Conservation (phyloP, 2,113 vertebrate genomes). For the Hemichromis elongatus region DNA sequence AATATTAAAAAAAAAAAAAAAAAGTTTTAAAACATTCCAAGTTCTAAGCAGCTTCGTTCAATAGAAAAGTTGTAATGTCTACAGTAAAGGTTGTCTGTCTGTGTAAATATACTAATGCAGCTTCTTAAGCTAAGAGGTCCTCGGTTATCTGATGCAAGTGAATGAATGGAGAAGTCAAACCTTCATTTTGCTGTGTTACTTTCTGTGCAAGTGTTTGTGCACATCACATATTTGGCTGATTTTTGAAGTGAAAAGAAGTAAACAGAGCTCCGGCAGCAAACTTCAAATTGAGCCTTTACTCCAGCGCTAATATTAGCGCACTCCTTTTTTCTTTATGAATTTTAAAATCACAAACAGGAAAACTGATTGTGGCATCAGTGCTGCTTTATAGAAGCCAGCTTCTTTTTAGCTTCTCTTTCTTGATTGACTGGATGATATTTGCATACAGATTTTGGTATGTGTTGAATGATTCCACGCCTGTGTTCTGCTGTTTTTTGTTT, state of each 20-base stretch:
- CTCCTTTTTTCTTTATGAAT: neutral
- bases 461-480: neutral
- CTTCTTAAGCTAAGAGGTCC: neutral
- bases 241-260: neutral
- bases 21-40: neutral
- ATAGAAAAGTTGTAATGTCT: neutral
- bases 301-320: neutral
- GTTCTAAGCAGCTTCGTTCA: neutral
- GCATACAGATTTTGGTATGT: neutral
- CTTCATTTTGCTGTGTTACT: neutral
- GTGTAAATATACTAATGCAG: neutral
- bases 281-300: neutral
- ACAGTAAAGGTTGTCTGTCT: neutral
- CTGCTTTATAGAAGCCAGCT: neutral
- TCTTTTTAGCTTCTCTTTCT: neutral
- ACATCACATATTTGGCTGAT: neutral
- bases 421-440: neutral
- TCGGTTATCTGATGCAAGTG: neutral
- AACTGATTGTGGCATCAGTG: neutral
- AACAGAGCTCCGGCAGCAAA: neutral
- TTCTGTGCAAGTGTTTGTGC: neutral
- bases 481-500: neutral
- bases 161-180: neutral
- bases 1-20: neutral
- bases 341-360: neutral